Conservation (phyloP, 1,140 invertebrate species). For the Apis florea region DNA sequence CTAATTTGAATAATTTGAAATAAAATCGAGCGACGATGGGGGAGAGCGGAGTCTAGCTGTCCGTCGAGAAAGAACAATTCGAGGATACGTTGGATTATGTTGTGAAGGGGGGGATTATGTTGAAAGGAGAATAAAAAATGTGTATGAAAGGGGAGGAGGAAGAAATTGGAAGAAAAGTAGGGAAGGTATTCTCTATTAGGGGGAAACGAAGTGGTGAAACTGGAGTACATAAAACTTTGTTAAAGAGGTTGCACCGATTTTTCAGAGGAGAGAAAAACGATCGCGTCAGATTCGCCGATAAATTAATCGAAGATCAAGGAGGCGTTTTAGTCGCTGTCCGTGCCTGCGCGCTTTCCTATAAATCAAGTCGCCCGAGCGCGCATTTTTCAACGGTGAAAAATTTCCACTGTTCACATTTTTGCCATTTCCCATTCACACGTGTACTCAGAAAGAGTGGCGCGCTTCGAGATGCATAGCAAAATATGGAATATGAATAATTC, state of each 20-base stretch:
- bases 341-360: slow-evolving; percentile 6
- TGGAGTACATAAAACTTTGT: not conserved
- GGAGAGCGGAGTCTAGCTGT: too few relatives aligned
- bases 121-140: not conserved
- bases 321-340: slow-evolving; percentile 37
- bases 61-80: too few relatives aligned
- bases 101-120: too few relatives aligned
- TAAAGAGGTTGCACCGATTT: not conserved
- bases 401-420: slow-evolving; percentile 4
- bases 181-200: not conserved
- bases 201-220: too few relatives aligned
- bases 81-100: not conserved
- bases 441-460: too few relatives aligned
- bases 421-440: not conserved
- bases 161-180: not conserved
- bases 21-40: too few relatives aligned
- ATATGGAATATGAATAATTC: too few relatives aligned
- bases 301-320: slow-evolving; percentile 33
- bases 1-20: too few relatives aligned
- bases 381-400: slow-evolving; percentile 1
- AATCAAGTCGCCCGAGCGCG: slow-evolving; percentile 8
- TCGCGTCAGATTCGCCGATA: slow-evolving; percentile 2
- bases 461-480: too few relatives aligned
- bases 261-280: slow-evolving; percentile 5
- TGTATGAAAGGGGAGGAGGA: too few relatives aligned